Conservation (phyloP, 1,140 invertebrate species). For the Bombus confusus region DNA sequence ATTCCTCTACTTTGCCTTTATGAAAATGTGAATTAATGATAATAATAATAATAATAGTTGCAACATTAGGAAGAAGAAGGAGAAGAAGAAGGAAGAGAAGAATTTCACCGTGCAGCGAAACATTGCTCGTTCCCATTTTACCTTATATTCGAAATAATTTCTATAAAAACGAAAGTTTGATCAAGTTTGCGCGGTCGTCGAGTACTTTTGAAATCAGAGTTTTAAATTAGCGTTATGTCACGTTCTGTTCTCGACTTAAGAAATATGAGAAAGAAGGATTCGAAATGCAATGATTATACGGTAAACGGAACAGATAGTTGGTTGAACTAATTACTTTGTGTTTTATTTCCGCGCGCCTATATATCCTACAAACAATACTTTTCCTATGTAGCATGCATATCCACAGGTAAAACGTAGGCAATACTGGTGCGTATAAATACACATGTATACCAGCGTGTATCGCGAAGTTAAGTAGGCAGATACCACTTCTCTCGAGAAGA, state of each 20-base stretch:
- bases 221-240: not conserved
- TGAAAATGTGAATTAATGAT: too few relatives aligned
- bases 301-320: not conserved
- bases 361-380: not conserved
- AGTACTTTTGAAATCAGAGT: not conserved
- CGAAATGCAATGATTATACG: not conserved
- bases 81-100: too few relatives aligned
- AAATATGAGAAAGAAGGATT: too few relatives aligned
- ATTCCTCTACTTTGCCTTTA: too few relatives aligned
- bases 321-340: not conserved
- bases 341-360: not conserved
- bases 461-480: conserved; percentile 62
- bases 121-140: too few relatives aligned
- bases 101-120: too few relatives aligned
- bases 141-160: not conserved
- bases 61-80: too few relatives aligned
- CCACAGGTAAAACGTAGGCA: not conserved
- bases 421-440: conserved; percentile 2
- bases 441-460: conserved; percentile 17
- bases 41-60: too few relatives aligned
- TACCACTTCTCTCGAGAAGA: conserved; percentile 73
- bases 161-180: not conserved
- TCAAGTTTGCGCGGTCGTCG: not conserved
- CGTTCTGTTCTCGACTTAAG: not conserved
- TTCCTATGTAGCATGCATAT: not conserved